Evolutionary conservation across 1,140 invertebrate species (phyloP).

Genomic region (Pantala flavescens): DNA sequence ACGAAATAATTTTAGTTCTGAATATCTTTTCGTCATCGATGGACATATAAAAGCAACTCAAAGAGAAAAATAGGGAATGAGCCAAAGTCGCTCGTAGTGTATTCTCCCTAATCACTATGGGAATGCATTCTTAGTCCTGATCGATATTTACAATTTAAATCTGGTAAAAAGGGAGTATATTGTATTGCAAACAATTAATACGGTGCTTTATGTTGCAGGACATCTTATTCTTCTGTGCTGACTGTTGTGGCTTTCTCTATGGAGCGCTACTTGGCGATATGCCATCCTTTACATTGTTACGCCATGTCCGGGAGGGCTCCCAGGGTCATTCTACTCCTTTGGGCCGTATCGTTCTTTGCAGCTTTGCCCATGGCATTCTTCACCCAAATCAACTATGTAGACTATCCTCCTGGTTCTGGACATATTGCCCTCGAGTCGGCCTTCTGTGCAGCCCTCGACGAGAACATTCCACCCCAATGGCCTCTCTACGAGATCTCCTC

Average conservation of each 20-base stretch:
- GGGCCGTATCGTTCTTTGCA: constrained; percentile 61
- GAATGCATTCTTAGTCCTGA: too few species aligned
- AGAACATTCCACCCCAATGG: constrained; percentile 41
- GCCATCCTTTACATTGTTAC: constrained; percentile 71
- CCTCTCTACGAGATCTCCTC: constrained; percentile 72
- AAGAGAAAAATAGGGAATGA: too few species aligned
- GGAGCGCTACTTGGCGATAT: constrained; percentile 85
- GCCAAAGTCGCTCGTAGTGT: too few species aligned
- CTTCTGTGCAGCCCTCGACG: constrained; percentile 59
- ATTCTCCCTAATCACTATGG: too few species aligned
- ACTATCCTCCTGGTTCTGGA: constrained; percentile 47
- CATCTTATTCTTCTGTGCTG: constrained; percentile 79
- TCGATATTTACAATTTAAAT: too few species aligned
- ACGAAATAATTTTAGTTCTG: too few species aligned
- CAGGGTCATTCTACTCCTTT: constrained; percentile 67
- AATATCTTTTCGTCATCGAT: too few species aligned
- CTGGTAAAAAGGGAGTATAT: too few species aligned
- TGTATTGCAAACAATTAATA: too few species aligned
- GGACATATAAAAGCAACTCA: too few species aligned
- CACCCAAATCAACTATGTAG: constrained; percentile 56
- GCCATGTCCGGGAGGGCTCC: constrained; percentile 69
- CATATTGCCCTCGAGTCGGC: constrained; percentile 51
- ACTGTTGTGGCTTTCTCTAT: constrained; percentile 82
- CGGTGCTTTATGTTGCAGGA: constrained; percentile 48
- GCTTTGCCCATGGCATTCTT: constrained; percentile 70